A percentile compares a stretch with the other conserved stretches of the same genome.
Conservation (phyloP, 2,888 invertebrate species). For the Macaria notata region DNA sequence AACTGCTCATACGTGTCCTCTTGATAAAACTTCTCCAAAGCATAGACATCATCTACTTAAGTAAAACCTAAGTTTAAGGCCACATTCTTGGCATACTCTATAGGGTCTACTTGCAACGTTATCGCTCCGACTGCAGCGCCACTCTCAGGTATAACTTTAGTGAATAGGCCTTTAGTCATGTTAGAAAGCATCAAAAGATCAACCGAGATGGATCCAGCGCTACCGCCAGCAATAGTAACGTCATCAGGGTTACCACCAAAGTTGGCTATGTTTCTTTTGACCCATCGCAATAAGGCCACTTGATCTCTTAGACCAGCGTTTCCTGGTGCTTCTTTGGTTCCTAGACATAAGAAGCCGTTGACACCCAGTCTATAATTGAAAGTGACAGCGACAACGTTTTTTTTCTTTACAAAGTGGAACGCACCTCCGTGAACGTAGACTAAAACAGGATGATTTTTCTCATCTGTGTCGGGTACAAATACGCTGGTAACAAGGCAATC, state of each 20-base stretch:
- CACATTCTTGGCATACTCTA: constrained; percentile 7
- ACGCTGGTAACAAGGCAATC: constrained; percentile 9
- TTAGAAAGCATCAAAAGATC: constrained; percentile 47
- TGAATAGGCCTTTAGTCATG: constrained; percentile 45
- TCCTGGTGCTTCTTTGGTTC: constrained; percentile 45
- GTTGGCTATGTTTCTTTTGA: constrained; percentile 46
- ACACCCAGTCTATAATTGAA: constrained; percentile 41
- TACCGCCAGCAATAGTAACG: constrained; percentile 49
- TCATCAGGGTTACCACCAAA: constrained; percentile 49
- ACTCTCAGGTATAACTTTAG: constrained; percentile 50
- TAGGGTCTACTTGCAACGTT: constrained; percentile 4
- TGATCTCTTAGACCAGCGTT: constrained; percentile 51
- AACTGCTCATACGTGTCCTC: constrained; percentile 25
- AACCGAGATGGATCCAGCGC: constrained; percentile 49
- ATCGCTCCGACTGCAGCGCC: constrained; percentile 31
- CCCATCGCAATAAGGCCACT: constrained; percentile 41
- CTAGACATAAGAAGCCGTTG: constrained; percentile 48
- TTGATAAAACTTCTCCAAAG: constrained; percentile 35
- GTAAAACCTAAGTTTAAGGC: constrained; percentile 5
- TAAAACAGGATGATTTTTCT: constrained; percentile 9
- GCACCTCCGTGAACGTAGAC: constrained; percentile 8
- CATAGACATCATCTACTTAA: constrained; percentile 2
- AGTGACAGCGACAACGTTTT: constrained; percentile 27
- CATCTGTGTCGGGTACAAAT: constrained; percentile 3
- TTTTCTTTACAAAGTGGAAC: constrained; percentile 7